These are phyloP conservation scores for Salvelinus namaycush DNA, from an alignment of 2,113 vertebrate species.

Conservation along the genomic window DNA sequence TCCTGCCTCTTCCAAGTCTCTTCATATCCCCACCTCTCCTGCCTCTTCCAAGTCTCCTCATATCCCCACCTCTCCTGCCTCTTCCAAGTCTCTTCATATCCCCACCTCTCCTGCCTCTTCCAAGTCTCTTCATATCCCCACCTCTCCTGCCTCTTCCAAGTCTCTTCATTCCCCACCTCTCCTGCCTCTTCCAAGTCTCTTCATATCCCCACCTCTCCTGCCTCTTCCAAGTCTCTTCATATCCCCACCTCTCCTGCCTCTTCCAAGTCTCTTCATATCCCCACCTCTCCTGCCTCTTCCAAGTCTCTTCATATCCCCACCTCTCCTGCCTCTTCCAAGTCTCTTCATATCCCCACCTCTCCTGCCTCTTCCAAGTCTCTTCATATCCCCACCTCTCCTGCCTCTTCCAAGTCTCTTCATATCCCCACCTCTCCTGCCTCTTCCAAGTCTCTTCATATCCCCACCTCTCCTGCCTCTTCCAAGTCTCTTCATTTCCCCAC, in stretches of 20 bases:
- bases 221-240: not conserved
- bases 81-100: conserved; percentile 1
- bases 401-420: not conserved
- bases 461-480: conserved; percentile 20
- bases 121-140: conserved; percentile 1
- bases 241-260: conserved; percentile 24
- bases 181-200: not conserved
- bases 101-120: conserved; percentile 21
- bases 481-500: conserved; percentile 1
- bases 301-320: conserved; percentile 15
- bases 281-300: not conserved
- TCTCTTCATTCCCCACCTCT: no score
- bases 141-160: not conserved
- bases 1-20: not conserved
- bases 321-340: not conserved
- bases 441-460: not conserved
- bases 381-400: not conserved
- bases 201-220: conserved; percentile 15
- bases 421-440: conserved; percentile 16
- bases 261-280: conserved; percentile 13
- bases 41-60: not conserved
- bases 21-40: no score
- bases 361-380: conserved; percentile 27
- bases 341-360: not conserved
- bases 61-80: conserved; percentile 16